Evolutionary conservation across 2,113 vertebrate species (phyloP), one percentile per base, ranked within the genome.

Genomic region (Siphamia tubifer): DNA sequence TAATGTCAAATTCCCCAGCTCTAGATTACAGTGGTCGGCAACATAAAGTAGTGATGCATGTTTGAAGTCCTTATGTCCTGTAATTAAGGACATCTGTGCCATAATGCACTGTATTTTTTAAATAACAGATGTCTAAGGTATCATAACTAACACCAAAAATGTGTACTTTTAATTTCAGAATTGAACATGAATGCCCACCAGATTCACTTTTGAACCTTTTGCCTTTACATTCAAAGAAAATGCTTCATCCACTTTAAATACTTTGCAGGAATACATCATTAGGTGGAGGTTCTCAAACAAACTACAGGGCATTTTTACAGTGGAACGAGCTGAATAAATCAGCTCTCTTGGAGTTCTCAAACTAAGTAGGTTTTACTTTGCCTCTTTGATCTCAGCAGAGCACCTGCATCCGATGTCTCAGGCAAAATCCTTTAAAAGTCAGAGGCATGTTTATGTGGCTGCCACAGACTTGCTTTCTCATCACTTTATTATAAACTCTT

Each of bases 321-420:
- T 80, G 64, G 53, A 61, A 66, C 48, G 10, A 47, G 62, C 40
- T 57, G 68, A 83, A 84, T 87, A 82, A 89, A 84, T 81, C 79
- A 82, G 54, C 74, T 70, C 75, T 77, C 73, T 60, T 52, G 65
- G 61, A 68, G 79, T 67, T 79, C 71, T 75, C 39, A 74, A 81
- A 79, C 71, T 67, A 81, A 81, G 71, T 48, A 63, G 67, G 54
- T 79, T 79, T 84, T 77, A 75, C 72, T 75, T 21, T 17, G 53
- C 45, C 25, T 58, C 87, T 92, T 91, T 93, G 89, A 91, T 91
- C 87, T 87, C 39, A 4, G 56, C 44, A 32, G 63, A 83, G 74
- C 91, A 93, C 89, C 89, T 92, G 89, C 85, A 88, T 90, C 78
- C 72, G 35, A 86, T 68, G 86, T 85, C 86, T 91, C 71, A 78